phyloP scores from a whole-genome alignment of 2,888 invertebrate genomes.

The Drosophila putrida region DNA sequence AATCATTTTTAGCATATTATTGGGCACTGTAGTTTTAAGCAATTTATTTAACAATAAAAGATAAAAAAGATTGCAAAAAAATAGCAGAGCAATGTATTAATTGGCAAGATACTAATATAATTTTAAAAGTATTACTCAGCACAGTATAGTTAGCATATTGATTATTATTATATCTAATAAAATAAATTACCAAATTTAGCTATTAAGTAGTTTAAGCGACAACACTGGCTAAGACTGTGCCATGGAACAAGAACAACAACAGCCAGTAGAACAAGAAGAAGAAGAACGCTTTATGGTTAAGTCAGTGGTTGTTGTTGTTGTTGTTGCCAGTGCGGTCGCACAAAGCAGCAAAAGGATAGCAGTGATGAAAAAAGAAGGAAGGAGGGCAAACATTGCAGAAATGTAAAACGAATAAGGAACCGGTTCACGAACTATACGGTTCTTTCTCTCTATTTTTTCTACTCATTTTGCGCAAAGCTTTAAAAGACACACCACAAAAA shows the following conservation, averaged over 20 bases:
- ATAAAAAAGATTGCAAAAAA: no score
- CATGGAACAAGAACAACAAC: constrained; percentile 26
- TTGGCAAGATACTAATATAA: no score
- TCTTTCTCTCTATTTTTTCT: constrained; percentile 28
- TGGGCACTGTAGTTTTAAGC: no score
- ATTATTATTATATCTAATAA: no score
- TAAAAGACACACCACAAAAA: constrained; percentile 22
- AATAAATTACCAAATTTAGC: no score
- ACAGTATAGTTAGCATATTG: no score
- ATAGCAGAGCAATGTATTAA: no score
- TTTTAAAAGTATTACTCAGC: no score
- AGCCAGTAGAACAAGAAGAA: constrained; percentile 3
- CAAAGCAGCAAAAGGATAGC: constrained; percentile 10
- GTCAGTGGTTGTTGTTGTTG: constrained; percentile 45
- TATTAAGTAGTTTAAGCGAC: no score
- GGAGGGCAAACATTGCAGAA: constrained; percentile 19
- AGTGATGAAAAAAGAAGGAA: constrained; percentile 1
- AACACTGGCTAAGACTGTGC: constrained; percentile 44
- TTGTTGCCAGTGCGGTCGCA: constrained; percentile 13
- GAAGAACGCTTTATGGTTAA: constrained; percentile 35
- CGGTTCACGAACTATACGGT: constrained; percentile 53
- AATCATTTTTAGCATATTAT: no score
- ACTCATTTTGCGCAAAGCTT: constrained; percentile 15
- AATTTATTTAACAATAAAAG: no score
- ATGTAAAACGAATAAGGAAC: constrained; percentile 46